phyloP scores from a whole-genome alignment of 2,113 vertebrate genomes.

The Panthera leo region DNA sequence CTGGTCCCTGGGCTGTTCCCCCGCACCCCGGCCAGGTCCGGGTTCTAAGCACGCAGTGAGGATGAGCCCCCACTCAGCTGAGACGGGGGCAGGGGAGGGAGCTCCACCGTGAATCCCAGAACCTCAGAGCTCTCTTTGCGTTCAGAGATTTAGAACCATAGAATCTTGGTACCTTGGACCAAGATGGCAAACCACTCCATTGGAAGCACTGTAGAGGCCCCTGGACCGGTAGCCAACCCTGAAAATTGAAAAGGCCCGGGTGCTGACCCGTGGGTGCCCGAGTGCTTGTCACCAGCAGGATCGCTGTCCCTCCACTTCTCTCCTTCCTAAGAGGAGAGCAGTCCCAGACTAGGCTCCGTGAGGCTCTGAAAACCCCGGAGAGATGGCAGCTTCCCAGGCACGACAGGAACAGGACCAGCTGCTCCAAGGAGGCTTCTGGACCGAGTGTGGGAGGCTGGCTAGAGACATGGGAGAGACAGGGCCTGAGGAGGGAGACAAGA shows the following conservation, averaged over 20 bases:
- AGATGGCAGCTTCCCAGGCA: background rate
- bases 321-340: background rate
- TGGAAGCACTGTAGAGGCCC: background rate
- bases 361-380: background rate
- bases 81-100: rapidly evolving
- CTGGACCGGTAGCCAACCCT: background rate
- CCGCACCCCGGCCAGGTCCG: background rate
- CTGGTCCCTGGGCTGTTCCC: background rate
- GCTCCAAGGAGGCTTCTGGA: background rate
- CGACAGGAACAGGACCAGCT: background rate
- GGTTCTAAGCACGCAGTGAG: background rate
- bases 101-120: background rate
- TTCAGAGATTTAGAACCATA: background rate
- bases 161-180: background rate
- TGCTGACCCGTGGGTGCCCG: background rate
- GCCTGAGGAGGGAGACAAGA: conserved; percentile 47
- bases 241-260: background rate
- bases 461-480: background rate
- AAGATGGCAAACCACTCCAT: background rate
- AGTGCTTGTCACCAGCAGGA: background rate
- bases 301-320: background rate
- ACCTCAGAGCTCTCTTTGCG: background rate
- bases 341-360: background rate
- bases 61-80: background rate
- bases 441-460: conserved; percentile 34